Conservation (phyloP, 1,140 invertebrate species). For the Holotrichia oblita region DNA sequence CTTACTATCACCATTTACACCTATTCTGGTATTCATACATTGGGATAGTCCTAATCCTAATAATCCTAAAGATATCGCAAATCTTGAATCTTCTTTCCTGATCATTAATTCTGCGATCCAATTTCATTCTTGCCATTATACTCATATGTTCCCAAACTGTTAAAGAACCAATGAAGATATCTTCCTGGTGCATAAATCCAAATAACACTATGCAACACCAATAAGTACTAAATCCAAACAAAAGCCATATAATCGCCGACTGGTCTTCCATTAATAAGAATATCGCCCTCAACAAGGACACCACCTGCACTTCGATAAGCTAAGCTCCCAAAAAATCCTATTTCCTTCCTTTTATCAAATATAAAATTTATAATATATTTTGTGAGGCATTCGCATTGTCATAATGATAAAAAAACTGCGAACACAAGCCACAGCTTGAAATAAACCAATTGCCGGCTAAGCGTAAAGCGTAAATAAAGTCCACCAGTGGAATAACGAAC, state of each 20-base stretch:
- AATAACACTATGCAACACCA: too few species aligned
- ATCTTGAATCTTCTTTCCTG: constrained; percentile 73
- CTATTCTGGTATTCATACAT: constrained; percentile 79
- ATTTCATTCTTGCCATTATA: constrained; percentile 87
- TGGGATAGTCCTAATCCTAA: constrained; percentile 80
- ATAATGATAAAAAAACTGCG: too few species aligned
- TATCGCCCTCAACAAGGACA: constrained; percentile 78
- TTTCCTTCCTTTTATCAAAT: too few species aligned
- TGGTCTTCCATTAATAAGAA: constrained; percentile 74
- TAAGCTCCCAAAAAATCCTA: too few species aligned
- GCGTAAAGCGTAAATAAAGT: too few species aligned
- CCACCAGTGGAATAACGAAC: too few species aligned
- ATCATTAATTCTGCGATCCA: constrained; percentile 72
- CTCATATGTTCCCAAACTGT: constrained; percentile 90
- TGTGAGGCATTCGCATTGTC: too few species aligned
- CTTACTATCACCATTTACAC: constrained; percentile 74
- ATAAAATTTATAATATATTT: too few species aligned
- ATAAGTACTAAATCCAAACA: too few species aligned
- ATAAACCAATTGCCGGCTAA: too few species aligned
- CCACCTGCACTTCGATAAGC: too few species aligned
- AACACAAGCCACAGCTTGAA: too few species aligned
- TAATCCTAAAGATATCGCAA: constrained; percentile 72
- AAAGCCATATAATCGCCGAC: constrained; percentile 79
- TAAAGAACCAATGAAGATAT: constrained; percentile 86
- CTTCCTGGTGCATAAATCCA: constrained; percentile 96